Percentiles rank a stretch among this genome's conserved stretches.
Conservation (phyloP, 2,888 invertebrate species). For the Aleiodes alternator region DNA sequence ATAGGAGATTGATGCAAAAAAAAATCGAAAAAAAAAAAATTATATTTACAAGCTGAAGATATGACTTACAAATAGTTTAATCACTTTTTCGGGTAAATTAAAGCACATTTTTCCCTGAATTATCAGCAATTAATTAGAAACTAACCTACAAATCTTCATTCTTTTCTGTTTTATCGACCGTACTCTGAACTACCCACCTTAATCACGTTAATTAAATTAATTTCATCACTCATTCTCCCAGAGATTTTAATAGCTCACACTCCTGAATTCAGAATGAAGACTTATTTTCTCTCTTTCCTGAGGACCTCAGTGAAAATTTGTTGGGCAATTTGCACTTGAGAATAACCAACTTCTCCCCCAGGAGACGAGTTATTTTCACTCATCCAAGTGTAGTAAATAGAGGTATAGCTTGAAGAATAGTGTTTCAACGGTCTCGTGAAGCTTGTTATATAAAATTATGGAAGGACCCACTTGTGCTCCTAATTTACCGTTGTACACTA, state of each 20-base stretch:
- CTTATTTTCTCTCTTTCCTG: neutral
- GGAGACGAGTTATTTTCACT: constrained; percentile 16
- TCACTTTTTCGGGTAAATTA: no score
- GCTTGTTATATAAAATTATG: constrained; percentile 41
- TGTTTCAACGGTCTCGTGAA: constrained; percentile 3
- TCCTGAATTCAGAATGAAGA: neutral
- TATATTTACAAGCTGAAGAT: no score
- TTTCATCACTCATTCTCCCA: neutral
- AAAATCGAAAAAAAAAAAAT: no score
- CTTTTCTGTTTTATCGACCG: neutral
- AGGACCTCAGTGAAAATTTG: constrained; percentile 20
- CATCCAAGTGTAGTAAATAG: constrained; percentile 7
- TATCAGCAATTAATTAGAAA: no score
- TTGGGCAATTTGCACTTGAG: constrained; percentile 37
- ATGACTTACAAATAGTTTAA: no score
- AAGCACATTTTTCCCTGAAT: no score
- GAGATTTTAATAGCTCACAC: neutral
- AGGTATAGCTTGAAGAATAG: constrained; percentile 7
- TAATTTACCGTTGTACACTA: constrained; percentile 29
- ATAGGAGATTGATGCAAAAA: no score
- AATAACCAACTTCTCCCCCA: constrained; percentile 2
- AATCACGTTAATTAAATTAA: no score
- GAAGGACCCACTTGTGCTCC: constrained; percentile 34
- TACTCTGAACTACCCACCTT: no score
- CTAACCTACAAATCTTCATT: no score